Evolutionary conservation across 1,140 invertebrate species (phyloP).

Genomic region (Pristionchus pacificus): DNA sequence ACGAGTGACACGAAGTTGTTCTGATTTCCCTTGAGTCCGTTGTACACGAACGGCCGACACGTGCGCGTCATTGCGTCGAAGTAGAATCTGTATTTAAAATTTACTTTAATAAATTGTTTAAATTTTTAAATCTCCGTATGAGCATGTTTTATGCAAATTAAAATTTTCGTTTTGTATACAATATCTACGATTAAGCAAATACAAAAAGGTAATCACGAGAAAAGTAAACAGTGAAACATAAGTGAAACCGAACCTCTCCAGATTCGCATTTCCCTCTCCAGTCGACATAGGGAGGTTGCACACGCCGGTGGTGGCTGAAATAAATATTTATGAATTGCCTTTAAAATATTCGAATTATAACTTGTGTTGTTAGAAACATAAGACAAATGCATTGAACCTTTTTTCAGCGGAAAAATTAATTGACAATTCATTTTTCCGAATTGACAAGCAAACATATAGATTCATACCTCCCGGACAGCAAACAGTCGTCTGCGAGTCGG

Average conservation of each 20-base stretch:
- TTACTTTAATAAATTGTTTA: not conserved
- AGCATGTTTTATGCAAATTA: not conserved
- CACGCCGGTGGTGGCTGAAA: conserved; percentile 44
- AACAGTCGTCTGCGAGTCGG: conserved; percentile 46
- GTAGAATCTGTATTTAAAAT: conserved; percentile 47
- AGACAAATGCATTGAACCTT: no score
- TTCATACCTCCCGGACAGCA: conserved; percentile 47
- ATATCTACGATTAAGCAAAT: not conserved
- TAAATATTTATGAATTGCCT: not conserved
- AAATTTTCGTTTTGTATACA: not conserved
- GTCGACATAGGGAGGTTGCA: conserved; percentile 57
- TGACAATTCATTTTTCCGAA: not conserved
- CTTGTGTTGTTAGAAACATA: no score
- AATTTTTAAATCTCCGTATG: not conserved
- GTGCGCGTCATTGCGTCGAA: conserved; percentile 55
- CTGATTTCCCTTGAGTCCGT: conserved; percentile 60
- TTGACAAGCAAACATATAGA: conserved; percentile 29
- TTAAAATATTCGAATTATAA: not conserved
- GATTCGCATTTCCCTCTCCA: conserved; percentile 48
- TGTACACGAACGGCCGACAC: conserved; percentile 59
- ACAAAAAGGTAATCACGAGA: not conserved
- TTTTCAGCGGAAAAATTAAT: not conserved
- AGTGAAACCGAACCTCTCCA: conserved; percentile 28
- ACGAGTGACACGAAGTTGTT: conserved; percentile 58
- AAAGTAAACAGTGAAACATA: not conserved